Evolutionary conservation across 2,888 invertebrate species (phyloP), one percentile per base, ranked within the genome.

Genomic region (Macaria liturata): DNA sequence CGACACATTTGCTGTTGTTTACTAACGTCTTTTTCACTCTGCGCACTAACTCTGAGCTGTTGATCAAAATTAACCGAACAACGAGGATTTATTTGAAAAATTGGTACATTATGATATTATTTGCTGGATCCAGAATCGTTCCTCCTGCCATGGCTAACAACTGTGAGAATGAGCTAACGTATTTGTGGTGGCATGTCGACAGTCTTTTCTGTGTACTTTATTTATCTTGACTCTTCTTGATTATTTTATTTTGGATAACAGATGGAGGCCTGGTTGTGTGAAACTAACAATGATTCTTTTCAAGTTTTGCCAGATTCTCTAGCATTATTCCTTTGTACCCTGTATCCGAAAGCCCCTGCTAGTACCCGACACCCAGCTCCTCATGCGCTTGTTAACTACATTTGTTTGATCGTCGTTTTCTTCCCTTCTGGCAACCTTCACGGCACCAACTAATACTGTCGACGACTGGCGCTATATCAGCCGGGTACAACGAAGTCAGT

Each of bases 351-450:
- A 31, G 9, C 32, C 8, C 9, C 39, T 39, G 50, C 54, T 59
- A 50, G 44, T 39, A 9, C n/a, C 32, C 20, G 20, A 20, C 20
- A 51, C 65, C 46, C 72, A 71, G 79, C 84, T 80, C 72, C 75
- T 74, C 69, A 76, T 80, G 74, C 70, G 88, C 88, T 89, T 89
- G 78, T 83, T 84, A 46, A 76, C 75, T 80, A 81, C 74, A 72
- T 86, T 88, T 88, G 79, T 88, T 90, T 90, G 83, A 90, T 83
- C 81, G 85, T 89, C 80, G 81, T 90, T 91, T 90, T 91, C 88
- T 91, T 91, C 88, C 88, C 90, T 90, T 90, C 90, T 82, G 89
- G 91, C 90, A 84, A 84, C 74, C 86, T 88, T 86, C 88, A 87
- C 87, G 90, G 87, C 88, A 84, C 82, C 84, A 88, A 81, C 75